Evolutionary conservation across 2,797 vertebrate genomes (phyloP), one percentile per base, ranked within the genome.

Genomic region (Psittacula echo): DNA sequence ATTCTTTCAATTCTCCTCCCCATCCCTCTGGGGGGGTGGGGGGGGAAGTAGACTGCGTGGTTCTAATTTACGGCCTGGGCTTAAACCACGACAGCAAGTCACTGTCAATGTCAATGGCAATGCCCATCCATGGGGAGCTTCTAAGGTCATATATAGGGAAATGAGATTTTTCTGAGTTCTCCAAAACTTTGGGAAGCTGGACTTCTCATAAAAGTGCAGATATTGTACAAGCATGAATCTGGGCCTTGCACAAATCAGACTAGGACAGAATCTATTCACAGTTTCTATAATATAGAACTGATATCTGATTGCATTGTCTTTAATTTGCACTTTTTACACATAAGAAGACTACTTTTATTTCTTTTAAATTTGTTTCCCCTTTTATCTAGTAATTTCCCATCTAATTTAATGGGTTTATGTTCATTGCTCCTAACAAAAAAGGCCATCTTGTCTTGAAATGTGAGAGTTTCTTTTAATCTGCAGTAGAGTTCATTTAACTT

Each of bases 351-450:
- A 94, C 53, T 91, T 97, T 81, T 87, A 65, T 94, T 86, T 94
- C 85, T 95, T 96, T 95, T 94, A 95, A 79, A 96, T 90, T 95
- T 94, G 37, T 64, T 89, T 95, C 48, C 30, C 66, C 85, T 97
- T 97, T 97, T 95, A 97, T 97, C 73, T 95, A 96, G 89, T 89
- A 80, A 97, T 97, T 97, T 97, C 85, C 85, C 74, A 87, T 96
- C 82, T 89, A 74, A 95, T 95, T 96, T 96, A 86, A 97, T 42
- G 85, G 89, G 89, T 94, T 96, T 60, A 95, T 79, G 84, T 72
- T 87, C 47, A 92, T 71, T 85, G 71, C 94, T 95, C 78, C 51
- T 92, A 81, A 91, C 42, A 95, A 96, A 94, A 94, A 89, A 91
- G 48, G 87, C 87, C 89, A 79, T 68, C 72, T 76, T 90, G 68